Evolutionary conservation across 2,113 vertebrate species (phyloP).

Genomic region (Mormoops blainvillei): DNA sequence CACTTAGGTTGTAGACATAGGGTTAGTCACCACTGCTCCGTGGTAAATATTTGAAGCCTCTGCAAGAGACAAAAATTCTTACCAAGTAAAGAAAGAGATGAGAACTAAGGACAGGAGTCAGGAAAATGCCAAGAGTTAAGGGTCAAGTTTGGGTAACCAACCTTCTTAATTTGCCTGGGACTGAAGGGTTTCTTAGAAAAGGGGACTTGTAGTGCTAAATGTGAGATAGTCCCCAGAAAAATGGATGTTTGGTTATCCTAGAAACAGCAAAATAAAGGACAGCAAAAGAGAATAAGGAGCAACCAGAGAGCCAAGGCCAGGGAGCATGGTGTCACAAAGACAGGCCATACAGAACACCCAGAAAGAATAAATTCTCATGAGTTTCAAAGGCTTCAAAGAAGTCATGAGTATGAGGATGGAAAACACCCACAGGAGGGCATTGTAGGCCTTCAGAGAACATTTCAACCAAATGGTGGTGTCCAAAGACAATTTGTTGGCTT

Average conservation of each 20-base stretch:
- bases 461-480: not conserved
- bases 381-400: not conserved
- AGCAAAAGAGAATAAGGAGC: not conserved
- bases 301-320: not conserved
- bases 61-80: not conserved
- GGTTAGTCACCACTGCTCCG: not conserved
- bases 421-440: not conserved
- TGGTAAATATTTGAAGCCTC: not conserved
- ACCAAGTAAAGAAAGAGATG: not conserved
- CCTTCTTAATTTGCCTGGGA: not conserved
- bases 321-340: not conserved
- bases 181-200: not conserved
- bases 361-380: not conserved
- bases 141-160: not conserved
- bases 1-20: not conserved
- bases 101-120: not conserved
- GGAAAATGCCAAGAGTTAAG: not conserved
- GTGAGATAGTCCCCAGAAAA: not conserved
- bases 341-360: not conserved
- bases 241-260: not conserved
- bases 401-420: not conserved
- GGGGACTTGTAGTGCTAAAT: not conserved
- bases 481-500: not conserved
- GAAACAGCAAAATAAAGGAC: not conserved
- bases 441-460: not conserved